These are phyloP conservation scores for Zaprionus inermis DNA, from an alignment of 1,140 invertebrate species.

Conservation along the genomic window DNA sequence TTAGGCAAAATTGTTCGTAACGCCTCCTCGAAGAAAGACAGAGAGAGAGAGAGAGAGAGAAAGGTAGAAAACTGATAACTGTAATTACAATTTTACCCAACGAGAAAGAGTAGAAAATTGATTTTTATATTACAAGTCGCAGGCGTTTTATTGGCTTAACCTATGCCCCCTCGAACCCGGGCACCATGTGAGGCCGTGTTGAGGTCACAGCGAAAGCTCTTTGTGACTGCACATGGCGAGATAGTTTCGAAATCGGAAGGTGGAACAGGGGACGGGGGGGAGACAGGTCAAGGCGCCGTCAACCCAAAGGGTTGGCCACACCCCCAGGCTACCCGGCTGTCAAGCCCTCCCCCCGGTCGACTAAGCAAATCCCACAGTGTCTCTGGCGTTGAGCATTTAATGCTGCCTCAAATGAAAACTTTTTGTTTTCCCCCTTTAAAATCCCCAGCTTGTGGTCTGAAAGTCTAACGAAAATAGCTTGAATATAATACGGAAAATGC, in stretches of 20 bases:
- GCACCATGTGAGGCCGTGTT: constrained; percentile 28
- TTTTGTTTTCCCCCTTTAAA: constrained; percentile 29
- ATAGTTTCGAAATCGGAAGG: no score
- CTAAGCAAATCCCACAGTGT: constrained; percentile 50
- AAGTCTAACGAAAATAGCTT: constrained; percentile 41
- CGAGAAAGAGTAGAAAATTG: constrained; percentile 53
- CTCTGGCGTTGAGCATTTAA: constrained; percentile 73
- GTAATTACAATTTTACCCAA: constrained; percentile 54
- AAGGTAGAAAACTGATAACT: constrained; percentile 31
- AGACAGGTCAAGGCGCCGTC: not conserved
- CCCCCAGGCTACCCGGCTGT: not conserved
- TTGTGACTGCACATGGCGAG: constrained; percentile 17
- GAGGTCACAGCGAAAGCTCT: constrained; percentile 39
- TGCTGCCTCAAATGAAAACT: constrained; percentile 70
- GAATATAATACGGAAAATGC: constrained; percentile 21
- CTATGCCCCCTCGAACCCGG: constrained; percentile 5
- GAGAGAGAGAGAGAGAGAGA: not conserved
- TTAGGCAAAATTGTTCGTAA: constrained; percentile 55
- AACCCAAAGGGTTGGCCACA: constrained; percentile 36
- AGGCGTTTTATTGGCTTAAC: constrained; percentile 42
- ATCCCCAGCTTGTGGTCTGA: constrained; percentile 50
- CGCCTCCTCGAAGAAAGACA: constrained; percentile 22
- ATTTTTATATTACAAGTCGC: constrained; percentile 65
- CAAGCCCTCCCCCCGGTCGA: constrained; percentile 1
- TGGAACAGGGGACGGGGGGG: not conserved